Evolutionary conservation across 2,797 vertebrate genomes (phyloP), one percentile per base, ranked within the genome.

Genomic region (Nyctalus aviator): DNA sequence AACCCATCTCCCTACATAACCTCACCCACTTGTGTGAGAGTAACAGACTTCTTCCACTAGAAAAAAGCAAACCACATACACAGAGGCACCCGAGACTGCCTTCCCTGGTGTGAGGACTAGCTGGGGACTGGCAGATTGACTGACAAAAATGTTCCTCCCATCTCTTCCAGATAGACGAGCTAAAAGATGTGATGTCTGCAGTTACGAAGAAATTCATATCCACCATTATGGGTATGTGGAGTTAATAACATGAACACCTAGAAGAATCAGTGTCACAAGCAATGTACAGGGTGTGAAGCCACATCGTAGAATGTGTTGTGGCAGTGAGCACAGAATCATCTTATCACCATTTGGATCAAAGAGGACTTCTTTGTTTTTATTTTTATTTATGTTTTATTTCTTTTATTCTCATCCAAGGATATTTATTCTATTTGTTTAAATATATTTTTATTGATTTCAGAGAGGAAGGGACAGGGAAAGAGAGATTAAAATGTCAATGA

Each of bases 131-230:
- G 25, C 2, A 53, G 46, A n/a, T 44, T 59, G 25, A 44, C 17
- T 50, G 41, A 75, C 75, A 71, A 73, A 91, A 91, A 85, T 25
- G 27, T 3, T 72, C 10, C 2, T 82, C 59, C 35, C 17, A 2
- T 88, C 46, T 93, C 69, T 95, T 97, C 50, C 84, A 97, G 97
- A 35, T 21, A 1, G 57, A 71, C 0, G 11, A 64, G n/a, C 59
- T 35, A 2, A 25, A 50, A 82, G 14, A 37, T 15, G 1, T 55
- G 21, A 2, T 94, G 44, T 0, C 1, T 25, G 5, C 12, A 9
- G 1, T 88, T 48, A 2, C 11, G 23, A 62, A 66, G 25, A 91
- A 41, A 30, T 1, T 88, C 25, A 14, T 17, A 1, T 25, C 37
- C 20, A 0, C 0, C 1, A 0, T 84, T 23, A 32, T 0, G 1